Percentiles rank a stretch among this genome's conserved stretches.
These are phyloP conservation scores for Diglossa cyanea DNA, from an alignment of 2,797 vertebrate species.

Conservation along the genomic window DNA sequence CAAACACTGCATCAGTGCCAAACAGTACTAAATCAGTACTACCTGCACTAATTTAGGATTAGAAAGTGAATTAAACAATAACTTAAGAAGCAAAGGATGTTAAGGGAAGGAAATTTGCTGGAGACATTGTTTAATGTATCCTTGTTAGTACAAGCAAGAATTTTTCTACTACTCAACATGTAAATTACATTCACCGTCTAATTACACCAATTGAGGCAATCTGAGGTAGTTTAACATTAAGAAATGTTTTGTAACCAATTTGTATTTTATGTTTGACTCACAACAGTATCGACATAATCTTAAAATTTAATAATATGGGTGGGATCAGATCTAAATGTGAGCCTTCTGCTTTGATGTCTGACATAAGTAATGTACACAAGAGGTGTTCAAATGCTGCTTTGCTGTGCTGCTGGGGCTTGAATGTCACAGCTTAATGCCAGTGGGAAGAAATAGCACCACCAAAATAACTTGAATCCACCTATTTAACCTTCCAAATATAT, in stretches of 20 bases:
- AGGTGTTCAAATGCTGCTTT: neutral
- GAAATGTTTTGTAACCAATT: slow-evolving; percentile 13
- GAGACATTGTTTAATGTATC: slow-evolving; percentile 18
- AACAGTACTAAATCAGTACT: neutral
- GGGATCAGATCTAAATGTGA: neutral
- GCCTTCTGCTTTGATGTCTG: neutral
- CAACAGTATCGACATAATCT: neutral
- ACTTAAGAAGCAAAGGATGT: slow-evolving; percentile 6
- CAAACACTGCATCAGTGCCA: neutral
- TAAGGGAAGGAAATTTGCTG: slow-evolving; percentile 22
- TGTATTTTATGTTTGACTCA: neutral
- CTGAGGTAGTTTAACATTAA: neutral
- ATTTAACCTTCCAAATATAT: slow-evolving; percentile 4
- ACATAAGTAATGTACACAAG: neutral
- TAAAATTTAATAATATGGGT: neutral
- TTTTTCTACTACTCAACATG: slow-evolving; percentile 39
- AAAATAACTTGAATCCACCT: slow-evolving; percentile 12
- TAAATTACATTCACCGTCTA: neutral
- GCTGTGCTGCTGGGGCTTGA: neutral
- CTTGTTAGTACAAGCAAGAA: neutral
- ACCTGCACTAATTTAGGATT: slow-evolving; percentile 2
- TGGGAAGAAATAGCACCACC: slow-evolving; percentile 6
- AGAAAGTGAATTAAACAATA: slow-evolving; percentile 36
- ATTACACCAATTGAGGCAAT: slow-evolving; percentile 19
- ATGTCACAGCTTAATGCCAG: neutral